A percentile compares a stretch with the other conserved stretches of the same genome.
Evolutionary conservation across 2,888 invertebrate species (phyloP).

Genomic region (Meloe dianella): DNA sequence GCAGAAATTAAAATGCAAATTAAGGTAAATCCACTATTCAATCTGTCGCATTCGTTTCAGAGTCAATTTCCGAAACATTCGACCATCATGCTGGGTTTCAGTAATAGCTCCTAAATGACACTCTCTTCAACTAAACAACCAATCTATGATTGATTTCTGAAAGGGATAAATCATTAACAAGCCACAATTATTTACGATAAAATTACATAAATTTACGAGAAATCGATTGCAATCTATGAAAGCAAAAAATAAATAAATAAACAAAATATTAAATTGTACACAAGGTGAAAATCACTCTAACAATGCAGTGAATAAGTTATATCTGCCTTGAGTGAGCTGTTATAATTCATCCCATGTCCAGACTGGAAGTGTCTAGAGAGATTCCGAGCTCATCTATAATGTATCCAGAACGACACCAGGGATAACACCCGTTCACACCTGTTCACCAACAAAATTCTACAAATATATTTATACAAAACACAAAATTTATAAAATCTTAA

Average conservation of each 20-base stretch:
- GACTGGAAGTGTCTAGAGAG: conserved; percentile 26
- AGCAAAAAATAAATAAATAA: not conserved
- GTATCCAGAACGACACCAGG: conserved; percentile 17
- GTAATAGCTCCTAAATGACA: conserved; percentile 42
- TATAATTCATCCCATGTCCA: conserved; percentile 32
- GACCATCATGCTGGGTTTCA: conserved; percentile 44
- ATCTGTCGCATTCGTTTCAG: conserved; percentile 52
- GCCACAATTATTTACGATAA: conserved; percentile 10
- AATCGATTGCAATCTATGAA: not conserved
- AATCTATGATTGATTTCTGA: conserved; percentile 45
- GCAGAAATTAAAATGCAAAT: conserved; percentile 53
- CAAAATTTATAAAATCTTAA: not conserved
- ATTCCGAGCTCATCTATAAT: conserved; percentile 31
- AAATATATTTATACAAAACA: not conserved
- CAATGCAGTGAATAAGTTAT: conserved; percentile 1
- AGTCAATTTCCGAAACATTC: conserved; percentile 55
- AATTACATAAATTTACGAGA: not conserved
- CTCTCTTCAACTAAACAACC: conserved; percentile 33
- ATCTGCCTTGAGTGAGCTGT: conserved; percentile 14
- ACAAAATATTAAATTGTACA: not conserved
- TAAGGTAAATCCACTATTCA: conserved; percentile 52
- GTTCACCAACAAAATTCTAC: conserved; percentile 3
- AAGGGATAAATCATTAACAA: conserved; percentile 35
- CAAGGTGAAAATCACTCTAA: not conserved
- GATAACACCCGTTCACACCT: conserved; percentile 10